Base-by-base conservation (phyloP, 1,140 invertebrate species). In the Myzus persicae region DNA sequence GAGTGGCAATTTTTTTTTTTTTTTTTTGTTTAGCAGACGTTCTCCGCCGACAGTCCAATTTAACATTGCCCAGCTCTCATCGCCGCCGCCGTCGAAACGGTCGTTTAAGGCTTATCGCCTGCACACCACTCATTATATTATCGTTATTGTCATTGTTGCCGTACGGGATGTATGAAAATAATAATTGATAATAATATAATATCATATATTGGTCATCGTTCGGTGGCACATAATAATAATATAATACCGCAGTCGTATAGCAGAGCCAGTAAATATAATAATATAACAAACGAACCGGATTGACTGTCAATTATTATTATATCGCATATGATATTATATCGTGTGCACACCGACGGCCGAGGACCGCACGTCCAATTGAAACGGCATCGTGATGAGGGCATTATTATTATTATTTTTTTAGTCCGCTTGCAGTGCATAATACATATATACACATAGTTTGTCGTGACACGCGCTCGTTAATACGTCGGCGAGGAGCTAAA, bases 321-420 rank as follows among this genome's bases (percentile, higher is more conserved):
- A 40, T 76, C 59, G 59, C 8, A 76, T 1, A n/a, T n/a, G 7
- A 54, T 59, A 54, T 26, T 54, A 59, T 59, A 59, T 5, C 2
- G 3, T 48, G 14, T n/a, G n/a, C n/a, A n/a, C n/a, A 40, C 81
- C 38, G 22, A 42, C 40, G 26, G 18, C 40, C n/a, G n/a, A n/a
- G 22, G 82, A 85, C 40, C 1, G 84, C 38, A 9, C 36, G 18
- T 44, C 44, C 84, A 44, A 44, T 87, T 44, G 40, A 87, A 42
- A 85, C 31, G 84, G 42, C 14, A n/a, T 76, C 7, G 59, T n/a
- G 31, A 44, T 87, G 84, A 87, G 84, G 42, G 84, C 84, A 42
- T 44, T 87, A 31, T 87, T 44, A 87, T 85, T 85, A 44, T 85
- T 40, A 59, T 59, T 67, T 76, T 67, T 76, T 76, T 76, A 76